Evolutionary conservation across 2,797 vertebrate species (phyloP), one percentile per base, ranked within the genome.

Genomic region (Moxostoma hubbsi): DNA sequence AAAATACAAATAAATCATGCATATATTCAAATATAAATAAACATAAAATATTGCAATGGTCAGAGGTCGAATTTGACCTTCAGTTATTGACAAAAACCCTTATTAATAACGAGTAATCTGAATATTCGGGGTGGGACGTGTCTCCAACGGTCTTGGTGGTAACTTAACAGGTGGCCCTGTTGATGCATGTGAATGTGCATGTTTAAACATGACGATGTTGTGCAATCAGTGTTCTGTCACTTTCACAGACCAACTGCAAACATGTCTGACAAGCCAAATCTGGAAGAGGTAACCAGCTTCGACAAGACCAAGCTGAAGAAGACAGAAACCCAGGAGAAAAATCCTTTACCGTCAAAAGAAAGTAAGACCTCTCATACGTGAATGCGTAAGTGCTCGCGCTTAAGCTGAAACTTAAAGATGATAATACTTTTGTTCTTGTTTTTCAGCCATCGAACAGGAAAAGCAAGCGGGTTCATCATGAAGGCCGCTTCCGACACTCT

Each of bases 401-500:
- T 24, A 2, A 24, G 24, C 24, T 24, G 2, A 24, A 24, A 24
- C 24, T 2, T 24, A 24, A 24, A 24, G 18, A 24, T 24, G 18
- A 24, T 24, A 2, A 24, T 24, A 24, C 12, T 54, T 15, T 5
- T 69, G 0, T 50, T 69, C 58, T 61, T 36, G 5, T 59, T 0
- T 47, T 91, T 45, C 91, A 99, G 97, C 90, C 74, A 98, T 98
- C 73, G 96, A 97, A 88, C 96, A 97, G 93, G 98, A 99, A 93
- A 99, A 98, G 89, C 90, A 96, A 93, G 61, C 92, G 0, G 80
- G 90, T 71, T 92, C 94, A 87, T 94, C 92, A 94, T 97, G 94
- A 94, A 90, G 88, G 75, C 73, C 53, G 5, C 71, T 12, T 45
- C 0, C 82, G 70, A 87, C 88, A 89, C 92, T 24, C 91, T 88